Conservation (phyloP, 2,888 invertebrate species). For the Cantharis nigra region DNA sequence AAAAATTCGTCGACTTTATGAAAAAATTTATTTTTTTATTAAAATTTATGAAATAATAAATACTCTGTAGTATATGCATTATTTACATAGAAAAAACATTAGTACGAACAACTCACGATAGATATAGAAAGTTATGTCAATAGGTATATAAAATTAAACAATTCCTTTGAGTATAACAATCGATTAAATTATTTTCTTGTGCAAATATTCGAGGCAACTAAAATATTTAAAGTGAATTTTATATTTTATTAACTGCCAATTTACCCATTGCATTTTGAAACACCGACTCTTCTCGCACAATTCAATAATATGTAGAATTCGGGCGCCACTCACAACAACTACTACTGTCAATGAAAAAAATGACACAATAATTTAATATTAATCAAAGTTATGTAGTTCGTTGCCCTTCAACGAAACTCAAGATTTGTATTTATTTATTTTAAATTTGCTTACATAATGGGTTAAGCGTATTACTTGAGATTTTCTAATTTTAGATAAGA, state of each 20-base stretch:
- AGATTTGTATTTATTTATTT: background rate
- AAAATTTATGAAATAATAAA: background rate
- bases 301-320: background rate
- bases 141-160: background rate
- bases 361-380: background rate
- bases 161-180: background rate
- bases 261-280: background rate
- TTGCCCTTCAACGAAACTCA: background rate
- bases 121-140: background rate
- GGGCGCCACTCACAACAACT: background rate
- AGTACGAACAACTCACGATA: background rate
- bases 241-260: background rate
- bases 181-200: background rate
- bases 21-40: too few species aligned
- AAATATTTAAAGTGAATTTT: background rate
- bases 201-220: background rate
- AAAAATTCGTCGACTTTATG: background rate
- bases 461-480: background rate
- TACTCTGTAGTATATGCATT: background rate
- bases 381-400: background rate
- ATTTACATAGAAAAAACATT: background rate
- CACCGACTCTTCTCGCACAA: background rate
- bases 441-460: background rate
- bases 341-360: background rate
- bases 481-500: background rate